Conservation (phyloP, 2,113 vertebrate species). For the Dicerorhinus sumatrensis region DNA sequence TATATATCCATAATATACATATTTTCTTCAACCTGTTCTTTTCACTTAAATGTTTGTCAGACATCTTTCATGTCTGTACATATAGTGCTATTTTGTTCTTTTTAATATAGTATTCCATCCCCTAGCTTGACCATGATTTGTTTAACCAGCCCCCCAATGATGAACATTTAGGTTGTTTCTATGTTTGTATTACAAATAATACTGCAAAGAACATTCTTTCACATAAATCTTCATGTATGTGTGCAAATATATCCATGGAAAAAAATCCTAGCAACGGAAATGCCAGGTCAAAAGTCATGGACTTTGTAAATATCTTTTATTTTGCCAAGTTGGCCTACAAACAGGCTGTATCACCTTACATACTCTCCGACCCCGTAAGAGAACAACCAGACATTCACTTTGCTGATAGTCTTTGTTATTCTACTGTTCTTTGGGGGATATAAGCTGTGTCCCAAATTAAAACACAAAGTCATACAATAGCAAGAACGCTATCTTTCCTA, state of each 20-base stretch:
- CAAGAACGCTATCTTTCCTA: not conserved
- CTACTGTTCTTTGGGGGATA: not conserved
- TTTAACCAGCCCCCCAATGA: not conserved
- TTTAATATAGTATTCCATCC: not conserved
- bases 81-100: not conserved
- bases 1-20: not conserved
- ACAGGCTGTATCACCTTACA: not conserved
- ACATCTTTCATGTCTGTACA: not conserved
- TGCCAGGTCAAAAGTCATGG: not conserved
- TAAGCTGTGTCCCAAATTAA: constrained; percentile 18
- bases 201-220: not conserved
- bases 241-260: not conserved
- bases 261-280: not conserved
- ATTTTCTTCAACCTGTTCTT: not conserved
- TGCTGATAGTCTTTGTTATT: not conserved
- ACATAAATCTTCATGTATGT: not conserved
- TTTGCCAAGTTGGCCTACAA: not conserved
- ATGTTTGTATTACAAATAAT: not conserved
- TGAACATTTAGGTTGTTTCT: not conserved
- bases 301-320: not conserved
- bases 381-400: constrained; percentile 5
- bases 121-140: not conserved
- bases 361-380: not conserved
- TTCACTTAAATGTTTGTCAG: not conserved
- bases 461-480: not conserved